Evolutionary conservation across 2,888 invertebrate genomes (phyloP), one percentile per base, ranked within the genome.

Genomic region (Incurvaria masculella): DNA sequence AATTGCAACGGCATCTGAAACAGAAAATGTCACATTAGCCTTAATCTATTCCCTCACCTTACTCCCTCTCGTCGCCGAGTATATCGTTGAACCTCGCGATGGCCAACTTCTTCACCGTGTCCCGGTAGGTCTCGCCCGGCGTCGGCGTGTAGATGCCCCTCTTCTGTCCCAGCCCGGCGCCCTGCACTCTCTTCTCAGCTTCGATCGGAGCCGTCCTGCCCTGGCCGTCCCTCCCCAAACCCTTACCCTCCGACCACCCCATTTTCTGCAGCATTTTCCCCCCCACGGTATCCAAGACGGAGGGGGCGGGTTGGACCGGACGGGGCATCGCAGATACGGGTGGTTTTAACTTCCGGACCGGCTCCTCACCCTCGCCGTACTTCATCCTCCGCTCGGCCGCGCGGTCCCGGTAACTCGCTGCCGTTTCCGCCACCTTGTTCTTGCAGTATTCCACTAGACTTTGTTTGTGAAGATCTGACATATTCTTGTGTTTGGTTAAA

Each of bases 221-320:
- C 70, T 98, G 97, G 64, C 94, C 94, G 47, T 86, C 83, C 65
- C 91, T 92, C 1, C 99, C 98, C 19, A 99, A 76, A 0, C 99
- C 99, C 76, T 93, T 88, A 0, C 99, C 99, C 65, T 95, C 95
- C 5, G 90, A 90, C 99, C 99, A 99, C 4, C 99, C 99, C 99
- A 99, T 99, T 72, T 95, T 96, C 69, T 98, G 96, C 53, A 99
- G 69, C 68, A 99, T 81, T 63, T 94, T 90, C 64, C 91, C 97
- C 6, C 98, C 99, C 50, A 97, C 92, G 59, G 97, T 97, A 56
- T 92, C 94, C 0, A 91, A 86, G 1, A 57, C 92, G 81, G 60
- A 95, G 82, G 51, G 91, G 81, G 66, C 85, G 0, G 75, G 72
- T 16, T 69, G 67, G 42, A 46, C 14, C 69, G 1, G 83, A 71